phyloP scores from a whole-genome alignment of 2,888 invertebrate genomes.

The Anticlea derivata region DNA sequence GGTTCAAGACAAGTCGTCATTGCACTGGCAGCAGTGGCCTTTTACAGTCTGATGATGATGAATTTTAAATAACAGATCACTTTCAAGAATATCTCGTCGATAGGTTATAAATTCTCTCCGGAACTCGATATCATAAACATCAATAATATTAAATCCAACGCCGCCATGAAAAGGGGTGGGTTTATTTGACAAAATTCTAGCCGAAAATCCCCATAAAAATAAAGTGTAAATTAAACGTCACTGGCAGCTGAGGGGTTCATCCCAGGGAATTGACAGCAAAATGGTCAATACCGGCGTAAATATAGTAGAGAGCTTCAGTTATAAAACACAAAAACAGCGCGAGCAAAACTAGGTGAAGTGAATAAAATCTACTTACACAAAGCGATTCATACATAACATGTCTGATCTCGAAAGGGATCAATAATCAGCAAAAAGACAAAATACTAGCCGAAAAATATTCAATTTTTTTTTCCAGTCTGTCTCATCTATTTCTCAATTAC shows the following conservation, averaged over 20 bases:
- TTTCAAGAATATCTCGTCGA: no score
- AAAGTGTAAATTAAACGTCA: constrained; percentile 57
- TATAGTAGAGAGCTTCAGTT: background rate
- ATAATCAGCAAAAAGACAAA: no score
- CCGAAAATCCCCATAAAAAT: constrained; percentile 43
- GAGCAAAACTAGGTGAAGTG: no score
- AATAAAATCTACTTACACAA: no score
- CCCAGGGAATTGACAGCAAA: constrained; percentile 3
- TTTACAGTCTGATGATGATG: no score
- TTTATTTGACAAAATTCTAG: constrained; percentile 37
- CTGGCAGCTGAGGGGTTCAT: constrained; percentile 46
- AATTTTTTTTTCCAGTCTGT: no score
- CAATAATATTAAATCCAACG: constrained; percentile 34
- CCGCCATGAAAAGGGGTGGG: constrained; percentile 21
- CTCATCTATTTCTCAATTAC: no score
- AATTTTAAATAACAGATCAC: constrained; percentile 2
- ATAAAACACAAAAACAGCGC: background rate
- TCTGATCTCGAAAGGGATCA: no score
- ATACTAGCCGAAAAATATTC: no score
- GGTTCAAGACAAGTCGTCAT: no score
- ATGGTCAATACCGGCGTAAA: constrained; percentile 4
- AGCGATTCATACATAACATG: no score
- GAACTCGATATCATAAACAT: constrained; percentile 34
- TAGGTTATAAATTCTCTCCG: constrained; percentile 14
- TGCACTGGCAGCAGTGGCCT: no score